Evolutionary conservation across 2,888 invertebrate genomes (phyloP).

Genomic region (Cosmopolites sordidus): DNA sequence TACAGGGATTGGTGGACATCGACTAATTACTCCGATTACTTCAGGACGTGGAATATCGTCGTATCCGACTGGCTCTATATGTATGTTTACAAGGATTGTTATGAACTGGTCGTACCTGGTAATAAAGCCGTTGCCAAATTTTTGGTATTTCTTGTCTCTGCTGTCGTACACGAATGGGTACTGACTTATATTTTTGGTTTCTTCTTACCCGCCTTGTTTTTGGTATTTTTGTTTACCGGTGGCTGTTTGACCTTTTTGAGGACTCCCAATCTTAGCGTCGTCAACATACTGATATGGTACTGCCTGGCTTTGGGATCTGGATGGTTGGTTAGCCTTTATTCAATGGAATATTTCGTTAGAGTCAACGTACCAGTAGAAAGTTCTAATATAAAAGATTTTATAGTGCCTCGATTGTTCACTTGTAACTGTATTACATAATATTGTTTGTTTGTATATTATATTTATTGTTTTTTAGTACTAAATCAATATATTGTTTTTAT

Average conservation of each 20-base stretch:
- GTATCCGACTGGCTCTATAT: constrained; percentile 93
- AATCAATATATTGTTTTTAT: constrained; percentile 3
- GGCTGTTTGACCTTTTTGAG: constrained; percentile 55
- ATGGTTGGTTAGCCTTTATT: constrained; percentile 69
- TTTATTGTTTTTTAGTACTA: neutral
- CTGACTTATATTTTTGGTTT: constrained; percentile 74
- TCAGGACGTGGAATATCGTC: constrained; percentile 92
- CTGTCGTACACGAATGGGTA: constrained; percentile 84
- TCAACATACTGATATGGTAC: constrained; percentile 85
- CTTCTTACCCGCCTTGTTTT: constrained; percentile 75
- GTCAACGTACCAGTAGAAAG: constrained; percentile 59
- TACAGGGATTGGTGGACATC: constrained; percentile 95
- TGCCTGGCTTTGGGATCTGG: constrained; percentile 74
- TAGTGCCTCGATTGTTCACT: constrained; percentile 34
- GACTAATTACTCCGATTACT: constrained; percentile 74
- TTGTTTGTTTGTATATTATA: neutral
- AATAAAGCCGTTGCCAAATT: constrained; percentile 55
- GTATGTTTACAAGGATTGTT: constrained; percentile 76
- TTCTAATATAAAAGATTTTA: constrained; percentile 24
- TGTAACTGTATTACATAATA: constrained; percentile 31
- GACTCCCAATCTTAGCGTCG: constrained; percentile 44
- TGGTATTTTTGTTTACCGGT: constrained; percentile 71
- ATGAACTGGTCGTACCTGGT: constrained; percentile 47
- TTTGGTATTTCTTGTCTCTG: constrained; percentile 73
- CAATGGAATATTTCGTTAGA: constrained; percentile 83